phyloP scores from a whole-genome alignment of 2,113 vertebrate species.

The Picathartes gymnocephalus region DNA sequence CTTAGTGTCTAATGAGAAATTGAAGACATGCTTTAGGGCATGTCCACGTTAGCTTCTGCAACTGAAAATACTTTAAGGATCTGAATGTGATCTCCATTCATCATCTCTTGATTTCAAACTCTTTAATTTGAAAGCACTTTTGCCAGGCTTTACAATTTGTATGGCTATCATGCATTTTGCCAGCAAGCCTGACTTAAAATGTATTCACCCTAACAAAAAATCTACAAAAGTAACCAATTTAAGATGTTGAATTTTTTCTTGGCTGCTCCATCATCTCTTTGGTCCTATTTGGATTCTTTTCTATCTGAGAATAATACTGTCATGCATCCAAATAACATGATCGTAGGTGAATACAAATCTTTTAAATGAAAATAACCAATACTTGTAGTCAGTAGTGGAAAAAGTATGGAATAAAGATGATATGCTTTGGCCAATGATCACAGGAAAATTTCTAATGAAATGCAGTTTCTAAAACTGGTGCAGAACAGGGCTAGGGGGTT shows the following conservation, averaged over 20 bases:
- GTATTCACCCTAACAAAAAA: not conserved
- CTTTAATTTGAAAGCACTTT: not conserved
- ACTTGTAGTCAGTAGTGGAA: not conserved
- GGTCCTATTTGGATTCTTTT: constrained; percentile 18
- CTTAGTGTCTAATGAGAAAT: not conserved
- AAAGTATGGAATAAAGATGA: not conserved
- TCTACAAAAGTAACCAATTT: not conserved
- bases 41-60: not conserved
- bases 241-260: not conserved
- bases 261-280: not conserved
- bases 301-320: not conserved
- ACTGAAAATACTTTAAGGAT: not conserved
- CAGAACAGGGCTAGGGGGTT: not conserved
- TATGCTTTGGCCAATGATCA: not conserved
- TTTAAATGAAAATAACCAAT: constrained; percentile 6
- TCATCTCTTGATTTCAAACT: not conserved
- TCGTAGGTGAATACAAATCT: not conserved
- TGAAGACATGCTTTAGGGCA: not conserved
- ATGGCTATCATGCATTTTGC: not conserved
- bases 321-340: not conserved
- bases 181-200: not conserved
- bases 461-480: not conserved
- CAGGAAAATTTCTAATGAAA: not conserved
- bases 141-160: not conserved
- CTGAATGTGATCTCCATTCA: not conserved